Evolutionary conservation across 2,113 vertebrate genomes (phyloP).

Genomic region (Pyxicephalus adspersus): DNA sequence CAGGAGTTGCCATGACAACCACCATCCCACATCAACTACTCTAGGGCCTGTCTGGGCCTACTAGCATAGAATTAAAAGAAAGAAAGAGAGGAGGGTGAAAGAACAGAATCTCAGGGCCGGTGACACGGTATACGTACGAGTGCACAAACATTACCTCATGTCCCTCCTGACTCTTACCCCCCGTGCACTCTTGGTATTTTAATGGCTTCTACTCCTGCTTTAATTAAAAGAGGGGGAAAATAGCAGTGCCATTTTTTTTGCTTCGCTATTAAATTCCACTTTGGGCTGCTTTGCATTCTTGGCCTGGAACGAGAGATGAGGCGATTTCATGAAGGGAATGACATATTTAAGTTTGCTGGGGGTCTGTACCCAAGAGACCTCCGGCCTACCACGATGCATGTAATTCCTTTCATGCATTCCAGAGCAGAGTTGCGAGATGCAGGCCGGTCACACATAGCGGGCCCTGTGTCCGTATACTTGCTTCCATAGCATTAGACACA

Average conservation of each 20-base stretch:
- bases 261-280: constrained; percentile 30
- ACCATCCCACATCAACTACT: background rate
- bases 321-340: constrained; percentile 40
- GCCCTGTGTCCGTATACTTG: background rate
- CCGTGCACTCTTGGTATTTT: constrained; percentile 1
- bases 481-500: background rate
- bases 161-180: background rate
- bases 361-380: constrained; percentile 25
- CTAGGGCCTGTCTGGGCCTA: background rate
- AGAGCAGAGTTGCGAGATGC: constrained; percentile 3
- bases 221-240: background rate
- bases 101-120: background rate
- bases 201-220: constrained; percentile 24
- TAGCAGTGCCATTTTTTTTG: too few species aligned
- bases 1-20: background rate
- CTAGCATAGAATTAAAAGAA: background rate
- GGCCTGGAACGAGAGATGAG: constrained; percentile 18
- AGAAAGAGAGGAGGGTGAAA: too few species aligned
- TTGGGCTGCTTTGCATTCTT: constrained; percentile 5
- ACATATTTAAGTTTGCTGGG: constrained; percentile 47
- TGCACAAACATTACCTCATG: background rate
- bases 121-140: background rate
- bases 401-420: constrained; percentile 27
- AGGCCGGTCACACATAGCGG: background rate
- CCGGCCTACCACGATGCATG: background rate